Percentiles rank a stretch among this genome's conserved stretches.
These are phyloP conservation scores for Strix uralensis DNA, from an alignment of 2,113 vertebrate species.

Conservation along the genomic window DNA sequence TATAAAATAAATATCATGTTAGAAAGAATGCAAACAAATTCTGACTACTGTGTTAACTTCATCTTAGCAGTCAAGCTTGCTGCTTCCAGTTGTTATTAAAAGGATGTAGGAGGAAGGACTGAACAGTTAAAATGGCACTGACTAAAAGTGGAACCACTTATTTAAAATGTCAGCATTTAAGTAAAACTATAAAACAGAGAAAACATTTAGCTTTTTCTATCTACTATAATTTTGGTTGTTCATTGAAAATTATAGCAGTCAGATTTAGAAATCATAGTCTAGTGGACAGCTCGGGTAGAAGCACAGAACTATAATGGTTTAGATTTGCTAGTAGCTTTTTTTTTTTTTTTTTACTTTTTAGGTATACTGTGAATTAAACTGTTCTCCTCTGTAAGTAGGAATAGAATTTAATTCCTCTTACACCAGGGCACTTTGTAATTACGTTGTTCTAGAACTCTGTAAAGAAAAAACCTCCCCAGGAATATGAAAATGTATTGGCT, in stretches of 20 bases:
- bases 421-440: not conserved
- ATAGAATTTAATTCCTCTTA: not conserved
- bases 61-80: not conserved
- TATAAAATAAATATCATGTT: conserved; percentile 24
- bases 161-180: conserved; percentile 23
- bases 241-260: not conserved
- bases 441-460: not conserved
- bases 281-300: not conserved
- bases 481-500: not conserved
- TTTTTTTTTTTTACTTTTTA: not conserved
- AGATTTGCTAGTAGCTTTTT: not conserved
- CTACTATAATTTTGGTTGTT: not conserved
- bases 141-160: not conserved
- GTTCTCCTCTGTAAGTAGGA: not conserved
- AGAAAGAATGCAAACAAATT: conserved; percentile 26
- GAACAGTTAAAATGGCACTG: conserved; percentile 1
- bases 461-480: not conserved
- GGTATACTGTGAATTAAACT: not conserved
- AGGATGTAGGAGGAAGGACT: not conserved
- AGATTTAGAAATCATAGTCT: not conserved
- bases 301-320: not conserved
- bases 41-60: not conserved
- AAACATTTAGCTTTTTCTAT: not conserved
- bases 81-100: conserved; percentile 6
- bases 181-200: not conserved